Conservation (phyloP, 2,113 vertebrate species). For the Telmatochromis sp. region DNA sequence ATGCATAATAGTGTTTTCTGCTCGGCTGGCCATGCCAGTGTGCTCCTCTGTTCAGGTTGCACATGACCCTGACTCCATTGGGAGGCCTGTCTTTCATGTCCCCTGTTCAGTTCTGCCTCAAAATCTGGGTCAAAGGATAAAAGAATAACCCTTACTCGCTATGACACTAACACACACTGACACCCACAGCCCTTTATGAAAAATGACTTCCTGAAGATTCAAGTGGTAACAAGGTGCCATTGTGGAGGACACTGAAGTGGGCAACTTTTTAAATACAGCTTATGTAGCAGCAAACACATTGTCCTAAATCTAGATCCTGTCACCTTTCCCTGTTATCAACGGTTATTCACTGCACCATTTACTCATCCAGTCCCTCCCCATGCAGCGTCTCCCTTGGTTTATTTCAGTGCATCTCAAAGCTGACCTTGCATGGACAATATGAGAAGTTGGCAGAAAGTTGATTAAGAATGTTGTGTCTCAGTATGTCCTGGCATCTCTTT, state of each 20-base stretch:
- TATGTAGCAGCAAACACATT: conserved; percentile 8
- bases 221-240: conserved; percentile 31
- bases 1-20: conserved; percentile 55
- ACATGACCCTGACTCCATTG: conserved; percentile 51
- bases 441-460: conserved; percentile 47
- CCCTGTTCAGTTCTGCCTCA: conserved; percentile 43
- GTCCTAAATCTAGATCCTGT: conserved; percentile 35
- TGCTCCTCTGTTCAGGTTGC: conserved; percentile 52
- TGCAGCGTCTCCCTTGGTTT: conserved; percentile 20
- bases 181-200: conserved; percentile 18
- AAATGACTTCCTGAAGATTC: conserved; percentile 48
- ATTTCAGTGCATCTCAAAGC: conserved; percentile 33
- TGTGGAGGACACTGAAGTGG: conserved; percentile 34
- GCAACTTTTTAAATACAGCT: conserved; percentile 27
- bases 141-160: conserved; percentile 43
- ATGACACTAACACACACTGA: conserved; percentile 22
- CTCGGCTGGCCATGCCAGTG: conserved; percentile 44
- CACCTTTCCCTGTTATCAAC: conserved; percentile 34
- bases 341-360: conserved; percentile 28
- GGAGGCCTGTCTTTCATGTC: conserved; percentile 66
- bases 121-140: conserved; percentile 68
- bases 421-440: conserved; percentile 33
- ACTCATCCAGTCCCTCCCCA: conserved; percentile 16
- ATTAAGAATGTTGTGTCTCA: conserved; percentile 39
- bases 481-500: conserved; percentile 32